Evolutionary conservation across 2,797 vertebrate species (phyloP), one percentile per base, ranked within the genome.

Genomic region (Acanthis flammea): DNA sequence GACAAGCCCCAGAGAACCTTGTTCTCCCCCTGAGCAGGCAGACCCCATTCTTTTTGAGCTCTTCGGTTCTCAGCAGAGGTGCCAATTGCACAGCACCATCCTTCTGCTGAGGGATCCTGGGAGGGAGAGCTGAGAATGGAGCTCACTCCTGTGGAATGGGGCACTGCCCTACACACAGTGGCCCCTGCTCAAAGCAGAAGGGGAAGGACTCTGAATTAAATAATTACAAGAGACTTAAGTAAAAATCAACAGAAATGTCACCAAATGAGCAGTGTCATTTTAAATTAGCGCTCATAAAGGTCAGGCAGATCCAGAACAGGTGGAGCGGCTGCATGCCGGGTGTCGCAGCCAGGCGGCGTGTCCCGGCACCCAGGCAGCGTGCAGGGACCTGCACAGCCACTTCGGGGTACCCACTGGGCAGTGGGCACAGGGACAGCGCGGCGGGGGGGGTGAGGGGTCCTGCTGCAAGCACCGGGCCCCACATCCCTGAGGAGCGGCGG

Each of bases 171-270:
- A 0, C 44, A 42, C 73, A 19, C 58, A 37, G 67, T 4, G 7
- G 39, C 70, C 39, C 62, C 79, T 71, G 79, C 91, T 78, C 35
- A 30, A 79, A 81, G 94, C 92, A 81, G 70, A 75, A 86, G 78
- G 58, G 73, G 65, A 60, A 77, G 41, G 63, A 72, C 86, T 95
- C 86, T 6, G 3, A 88, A 94, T 95, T 97, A 95, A 94, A 97
- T 96, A 97, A 97, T 96, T 96, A 96, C 94, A 96, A 94, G 87
- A 94, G 96, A 96, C 94, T 96, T 88, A 94, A 96, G 96, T 94
- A 88, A 95, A 96, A 97, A 95, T 95, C 94, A 97, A 90, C 94
- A 96, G 96, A 97, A 97, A 97, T 97, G 96, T 96, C 96, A 96
- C 94, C 95, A 96, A 96, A 96, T 86, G 94, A 96, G 91, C 88